These are phyloP conservation scores for Henricia sp. DNA, from an alignment of 53 echinoderm and acorn worm species.

Conservation along the genomic window DNA sequence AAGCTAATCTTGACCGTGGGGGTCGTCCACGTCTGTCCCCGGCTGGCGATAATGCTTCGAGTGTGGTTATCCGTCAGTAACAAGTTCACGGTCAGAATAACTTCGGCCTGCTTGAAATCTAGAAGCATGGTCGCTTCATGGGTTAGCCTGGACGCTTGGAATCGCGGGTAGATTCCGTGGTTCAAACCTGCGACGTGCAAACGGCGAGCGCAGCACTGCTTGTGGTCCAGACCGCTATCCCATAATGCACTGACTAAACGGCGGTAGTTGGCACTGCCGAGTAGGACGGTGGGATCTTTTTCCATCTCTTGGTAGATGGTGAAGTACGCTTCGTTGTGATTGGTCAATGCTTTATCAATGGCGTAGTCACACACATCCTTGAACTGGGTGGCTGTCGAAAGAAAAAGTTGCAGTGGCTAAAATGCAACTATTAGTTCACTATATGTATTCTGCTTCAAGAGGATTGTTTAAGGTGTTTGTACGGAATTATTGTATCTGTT, in stretches of 20 bases:
- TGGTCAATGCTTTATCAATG: background rate
- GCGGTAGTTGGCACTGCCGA: background rate
- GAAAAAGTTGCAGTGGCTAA: no score
- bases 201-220: background rate
- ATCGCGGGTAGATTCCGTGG: background rate
- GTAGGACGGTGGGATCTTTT: background rate
- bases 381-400: background rate
- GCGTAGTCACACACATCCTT: background rate
- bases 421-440: no score
- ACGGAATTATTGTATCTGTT: no score
- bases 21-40: background rate
- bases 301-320: constrained; percentile 18
- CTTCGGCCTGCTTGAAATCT: background rate
- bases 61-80: constrained; percentile 16
- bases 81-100: background rate
- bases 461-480: no score
- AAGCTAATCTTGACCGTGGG: no score
- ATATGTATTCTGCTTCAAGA: no score
- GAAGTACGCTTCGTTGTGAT: constrained; percentile 13
- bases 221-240: background rate
- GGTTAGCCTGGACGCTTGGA: background rate
- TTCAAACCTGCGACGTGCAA: background rate
- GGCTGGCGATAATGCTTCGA: background rate
- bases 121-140: background rate
- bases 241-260: background rate